Percentiles rank a stretch among this genome's conserved stretches.
Conservation (phyloP, 2,113 vertebrate species). For the Myrmophylax atrothorax region DNA sequence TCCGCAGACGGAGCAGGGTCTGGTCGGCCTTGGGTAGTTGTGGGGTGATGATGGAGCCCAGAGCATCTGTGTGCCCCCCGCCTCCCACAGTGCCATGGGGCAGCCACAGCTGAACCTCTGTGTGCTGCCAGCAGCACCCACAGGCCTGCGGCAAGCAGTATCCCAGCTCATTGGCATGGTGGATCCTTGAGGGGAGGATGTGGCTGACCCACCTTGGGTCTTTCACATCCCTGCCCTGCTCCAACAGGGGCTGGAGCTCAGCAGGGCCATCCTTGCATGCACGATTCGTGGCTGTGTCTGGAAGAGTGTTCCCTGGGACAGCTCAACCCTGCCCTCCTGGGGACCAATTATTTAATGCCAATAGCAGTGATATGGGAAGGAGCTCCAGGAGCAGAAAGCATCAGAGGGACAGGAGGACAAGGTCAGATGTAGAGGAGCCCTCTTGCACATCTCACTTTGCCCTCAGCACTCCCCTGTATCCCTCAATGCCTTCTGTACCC, state of each 20-base stretch:
- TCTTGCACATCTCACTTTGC: background rate
- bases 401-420: background rate
- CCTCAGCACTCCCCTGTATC: background rate
- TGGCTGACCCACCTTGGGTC: background rate
- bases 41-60: fast-evolving
- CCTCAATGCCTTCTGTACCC: background rate
- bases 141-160: fast-evolving
- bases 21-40: background rate
- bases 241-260: background rate
- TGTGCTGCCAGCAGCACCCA: fast-evolving
- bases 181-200: background rate
- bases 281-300: fast-evolving
- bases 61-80: fast-evolving
- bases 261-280: background rate
- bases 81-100: background rate
- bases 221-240: background rate
- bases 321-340: background rate
- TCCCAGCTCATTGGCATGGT: background rate
- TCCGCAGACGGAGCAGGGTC: background rate
- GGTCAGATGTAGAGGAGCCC: background rate
- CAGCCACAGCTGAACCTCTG: background rate
- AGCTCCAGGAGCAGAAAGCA: background rate
- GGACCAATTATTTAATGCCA: background rate
- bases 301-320: background rate
- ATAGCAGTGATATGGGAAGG: fast-evolving